Percentiles rank a stretch among this genome's conserved stretches.
phyloP scores from a whole-genome alignment of 2,888 invertebrate species.

The Branchellion lobata region DNA sequence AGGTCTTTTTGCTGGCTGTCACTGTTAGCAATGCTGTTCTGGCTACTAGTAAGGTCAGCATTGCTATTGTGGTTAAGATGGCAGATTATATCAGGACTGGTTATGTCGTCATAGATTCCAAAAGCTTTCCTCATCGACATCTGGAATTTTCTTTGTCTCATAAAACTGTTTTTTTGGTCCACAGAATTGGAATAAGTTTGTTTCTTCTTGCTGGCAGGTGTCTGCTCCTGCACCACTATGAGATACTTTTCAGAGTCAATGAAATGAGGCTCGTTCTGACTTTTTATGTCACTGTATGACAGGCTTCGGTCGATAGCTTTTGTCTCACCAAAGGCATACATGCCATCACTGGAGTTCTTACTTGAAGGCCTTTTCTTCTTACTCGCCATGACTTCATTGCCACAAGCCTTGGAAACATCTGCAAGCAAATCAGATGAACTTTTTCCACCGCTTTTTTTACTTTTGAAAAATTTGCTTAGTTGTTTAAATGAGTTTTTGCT shows the following conservation, averaged over 20 bases:
- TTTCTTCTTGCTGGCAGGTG: background rate
- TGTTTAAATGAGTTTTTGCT: slow-evolving; percentile 2
- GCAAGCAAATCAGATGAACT: background rate
- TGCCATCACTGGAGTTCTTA: background rate
- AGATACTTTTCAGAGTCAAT: slow-evolving; percentile 7
- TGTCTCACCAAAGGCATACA: background rate
- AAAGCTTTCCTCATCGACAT: slow-evolving; percentile 47
- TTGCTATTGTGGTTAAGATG: too few species aligned
- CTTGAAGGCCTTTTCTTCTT: background rate
- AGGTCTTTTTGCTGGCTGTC: too few species aligned
- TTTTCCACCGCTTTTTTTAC: background rate
- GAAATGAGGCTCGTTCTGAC: background rate
- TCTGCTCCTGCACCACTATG: background rate
- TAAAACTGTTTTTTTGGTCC: slow-evolving; percentile 22
- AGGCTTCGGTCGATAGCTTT: background rate
- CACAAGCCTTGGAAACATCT: background rate
- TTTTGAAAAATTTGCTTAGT: background rate
- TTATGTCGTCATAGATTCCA: slow-evolving; percentile 44
- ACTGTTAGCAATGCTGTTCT: too few species aligned
- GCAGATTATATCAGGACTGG: slow-evolving; percentile 8
- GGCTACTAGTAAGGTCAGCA: too few species aligned
- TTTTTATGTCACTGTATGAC: background rate
- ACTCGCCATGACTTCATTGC: too few species aligned
- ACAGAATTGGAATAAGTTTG: too few species aligned
- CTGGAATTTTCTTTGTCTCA: slow-evolving; percentile 41